phyloP scores from a whole-genome alignment of 2,113 vertebrate species.

The Oplegnathus fasciatus region DNA sequence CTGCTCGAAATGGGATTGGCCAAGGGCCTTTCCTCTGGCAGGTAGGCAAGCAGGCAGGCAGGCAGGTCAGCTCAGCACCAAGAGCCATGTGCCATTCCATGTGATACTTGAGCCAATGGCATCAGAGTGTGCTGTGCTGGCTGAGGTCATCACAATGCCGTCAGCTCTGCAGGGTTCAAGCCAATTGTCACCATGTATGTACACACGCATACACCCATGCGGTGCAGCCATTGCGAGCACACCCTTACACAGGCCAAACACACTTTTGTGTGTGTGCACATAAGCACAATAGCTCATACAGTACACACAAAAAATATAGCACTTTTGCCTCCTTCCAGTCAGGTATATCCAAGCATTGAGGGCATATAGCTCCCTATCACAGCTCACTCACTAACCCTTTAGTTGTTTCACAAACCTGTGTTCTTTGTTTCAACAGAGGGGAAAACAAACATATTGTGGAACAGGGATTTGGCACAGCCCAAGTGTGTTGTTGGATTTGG shows the following conservation, averaged over 20 bases:
- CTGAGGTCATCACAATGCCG: constrained; percentile 71
- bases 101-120: constrained; percentile 66
- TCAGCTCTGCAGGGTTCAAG: constrained; percentile 50
- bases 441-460: constrained; percentile 77
- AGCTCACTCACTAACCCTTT: constrained; percentile 58
- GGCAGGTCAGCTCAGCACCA: constrained; percentile 62
- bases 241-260: constrained; percentile 25
- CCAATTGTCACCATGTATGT: constrained; percentile 48
- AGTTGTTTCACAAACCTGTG: constrained; percentile 65
- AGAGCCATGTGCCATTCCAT: constrained; percentile 73
- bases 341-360: constrained; percentile 17
- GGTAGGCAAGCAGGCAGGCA: constrained; percentile 49
- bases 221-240: constrained; percentile 13
- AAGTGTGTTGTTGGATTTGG: constrained; percentile 71
- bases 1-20: constrained; percentile 80
- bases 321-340: not conserved
- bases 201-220: constrained; percentile 47
- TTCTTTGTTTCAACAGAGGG: constrained; percentile 73
- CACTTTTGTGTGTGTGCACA: not conserved
- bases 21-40: constrained; percentile 66
- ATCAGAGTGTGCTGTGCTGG: constrained; percentile 45
- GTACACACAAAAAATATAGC: not conserved
- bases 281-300: not conserved
- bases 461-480: constrained; percentile 72
- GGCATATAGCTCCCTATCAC: constrained; percentile 26